Percentiles rank a stretch among this genome's conserved stretches.
Evolutionary conservation across 1,140 invertebrate genomes (phyloP).

Genomic region (Drosophila tropicalis): DNA sequence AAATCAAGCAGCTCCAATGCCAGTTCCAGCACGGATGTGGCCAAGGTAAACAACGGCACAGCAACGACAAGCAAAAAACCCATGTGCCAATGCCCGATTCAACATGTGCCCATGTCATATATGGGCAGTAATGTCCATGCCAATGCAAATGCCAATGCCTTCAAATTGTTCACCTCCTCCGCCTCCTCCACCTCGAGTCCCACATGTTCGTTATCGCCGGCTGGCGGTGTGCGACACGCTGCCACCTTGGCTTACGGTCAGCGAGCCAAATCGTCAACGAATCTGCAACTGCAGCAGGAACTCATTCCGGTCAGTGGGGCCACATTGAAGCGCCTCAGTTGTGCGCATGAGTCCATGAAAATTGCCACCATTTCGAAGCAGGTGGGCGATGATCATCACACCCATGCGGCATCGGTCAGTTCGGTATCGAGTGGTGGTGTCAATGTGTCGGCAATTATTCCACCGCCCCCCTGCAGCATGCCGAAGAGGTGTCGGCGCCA

Average conservation of each 20-base stretch:
- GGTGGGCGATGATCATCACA: conserved; percentile 66
- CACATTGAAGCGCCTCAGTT: conserved; percentile 45
- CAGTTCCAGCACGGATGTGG: conserved; percentile 40
- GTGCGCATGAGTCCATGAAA: conserved; percentile 65
- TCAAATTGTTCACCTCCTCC: conserved; percentile 53
- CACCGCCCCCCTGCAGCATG: conserved; percentile 67
- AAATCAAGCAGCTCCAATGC: conserved; percentile 41
- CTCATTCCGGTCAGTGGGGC: conserved; percentile 31
- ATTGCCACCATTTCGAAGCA: conserved; percentile 81
- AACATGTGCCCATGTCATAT: conserved; percentile 83
- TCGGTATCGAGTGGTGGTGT: conserved; percentile 33
- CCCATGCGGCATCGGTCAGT: conserved; percentile 13
- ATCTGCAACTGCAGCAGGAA: conserved; percentile 62
- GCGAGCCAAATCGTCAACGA: conserved; percentile 68
- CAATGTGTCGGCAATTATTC: conserved; percentile 60
- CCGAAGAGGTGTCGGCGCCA: conserved; percentile 68
- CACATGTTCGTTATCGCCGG: conserved; percentile 52
- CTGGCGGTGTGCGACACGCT: conserved; percentile 39
- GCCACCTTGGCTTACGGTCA: conserved; percentile 56
- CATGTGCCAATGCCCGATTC: conserved; percentile 82
- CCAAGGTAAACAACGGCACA: conserved; percentile 23
- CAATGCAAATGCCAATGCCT: conserved; percentile 67
- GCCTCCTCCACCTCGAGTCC: conserved; percentile 45
- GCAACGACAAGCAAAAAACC: conserved; percentile 66
- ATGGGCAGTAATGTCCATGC: conserved; percentile 79